Evolutionary conservation across 1,140 invertebrate genomes (phyloP), one percentile per base, ranked within the genome.

Genomic region (Drosophila baimaii): DNA sequence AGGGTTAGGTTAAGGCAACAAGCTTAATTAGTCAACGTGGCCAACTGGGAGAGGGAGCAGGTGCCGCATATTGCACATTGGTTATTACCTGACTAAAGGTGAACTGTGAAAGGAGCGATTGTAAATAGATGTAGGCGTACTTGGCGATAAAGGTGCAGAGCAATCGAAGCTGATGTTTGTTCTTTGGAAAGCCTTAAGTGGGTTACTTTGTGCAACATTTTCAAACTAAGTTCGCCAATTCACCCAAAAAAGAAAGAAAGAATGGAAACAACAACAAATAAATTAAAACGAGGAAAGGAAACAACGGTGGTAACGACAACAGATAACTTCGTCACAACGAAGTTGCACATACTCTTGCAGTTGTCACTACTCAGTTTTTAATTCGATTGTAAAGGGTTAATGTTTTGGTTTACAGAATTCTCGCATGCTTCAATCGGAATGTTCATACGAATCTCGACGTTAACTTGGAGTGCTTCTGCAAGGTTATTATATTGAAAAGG

Each of bases 61-160:
- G 64, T 82, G 81, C 71, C 69, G 57, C 55, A 68, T 69, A 63
- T 59, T n/a, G n/a, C 35, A 63, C 57, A 46, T 25, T 62, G 54
- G 19, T 77, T 64, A 75, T 86, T 91, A 91, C 90, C 90, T 91
- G 90, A 91, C 83, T 90, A 91, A 83, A 82, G 91, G 90, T 85
- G 91, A 92, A 89, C 83, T 91, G 82, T 91, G 91, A 90, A 90
- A 91, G 81, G 91, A 92, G 77, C 91, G 91, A 90, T 92, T 92
- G 63, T 93, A 93, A 59, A 93, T 77, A 88, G 93, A 93, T 62
- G 93, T 90, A 54, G 93, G 93, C 63, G 93, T 94, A 81, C 93
- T 92, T 56, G 93, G 93, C 81, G 93, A 94, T 77, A 93, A 92
- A 54, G 93, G 92, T 75, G 93, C 93, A 52, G 92, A 91, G 90